Percentiles rank a stretch among this genome's conserved stretches.
These are phyloP conservation scores for Spilosoma lubricipeda DNA, from an alignment of 2,888 invertebrate species.

Conservation along the genomic window DNA sequence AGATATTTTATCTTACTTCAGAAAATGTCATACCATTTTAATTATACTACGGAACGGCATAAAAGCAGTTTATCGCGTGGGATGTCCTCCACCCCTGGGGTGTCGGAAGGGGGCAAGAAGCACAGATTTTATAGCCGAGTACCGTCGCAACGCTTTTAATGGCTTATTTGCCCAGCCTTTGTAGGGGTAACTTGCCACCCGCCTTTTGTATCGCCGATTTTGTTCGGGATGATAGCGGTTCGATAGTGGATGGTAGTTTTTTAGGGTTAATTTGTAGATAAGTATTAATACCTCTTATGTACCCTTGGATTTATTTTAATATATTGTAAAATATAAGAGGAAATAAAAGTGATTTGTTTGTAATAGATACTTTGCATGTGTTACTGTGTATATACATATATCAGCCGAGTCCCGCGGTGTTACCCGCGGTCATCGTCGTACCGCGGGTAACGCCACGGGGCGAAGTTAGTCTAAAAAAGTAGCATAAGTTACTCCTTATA, in stretches of 20 bases:
- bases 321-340: background rate
- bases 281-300: background rate
- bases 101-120: constrained; percentile 79
- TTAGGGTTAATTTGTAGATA: constrained; percentile 28
- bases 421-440: too few relatives aligned
- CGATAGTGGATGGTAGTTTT: constrained; percentile 53
- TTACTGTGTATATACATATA: too few relatives aligned
- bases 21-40: constrained; percentile 83
- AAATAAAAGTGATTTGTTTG: background rate
- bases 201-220: constrained; percentile 78
- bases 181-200: constrained; percentile 70
- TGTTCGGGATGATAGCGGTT: constrained; percentile 76
- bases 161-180: constrained; percentile 85
- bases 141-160: constrained; percentile 84
- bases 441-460: too few relatives aligned
- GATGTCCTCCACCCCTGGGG: constrained; percentile 50
- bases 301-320: background rate
- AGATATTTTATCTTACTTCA: constrained; percentile 69
- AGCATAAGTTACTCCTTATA: too few relatives aligned
- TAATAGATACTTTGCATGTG: too few relatives aligned
- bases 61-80: constrained; percentile 82
- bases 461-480: too few relatives aligned
- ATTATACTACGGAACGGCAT: constrained; percentile 82
- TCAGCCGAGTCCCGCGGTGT: too few relatives aligned
- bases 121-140: constrained; percentile 85